Base-by-base conservation (phyloP, 1,140 invertebrate genomes). In the Calosoma granatense region DNA sequence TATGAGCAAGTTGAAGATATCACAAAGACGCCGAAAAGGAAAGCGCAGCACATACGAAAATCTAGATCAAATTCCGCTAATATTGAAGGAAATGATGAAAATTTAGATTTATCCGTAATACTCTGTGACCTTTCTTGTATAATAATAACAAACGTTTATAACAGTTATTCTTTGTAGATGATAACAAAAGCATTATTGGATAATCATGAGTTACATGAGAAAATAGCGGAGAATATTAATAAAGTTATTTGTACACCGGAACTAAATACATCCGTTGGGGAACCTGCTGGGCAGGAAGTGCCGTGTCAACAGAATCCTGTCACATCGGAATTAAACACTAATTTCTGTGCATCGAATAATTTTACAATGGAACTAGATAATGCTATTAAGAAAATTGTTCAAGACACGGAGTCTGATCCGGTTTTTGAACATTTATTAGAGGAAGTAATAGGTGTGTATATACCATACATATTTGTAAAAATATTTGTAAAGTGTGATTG, bases 161-260 rank as follows among this genome's bases (percentile, higher is more conserved):
- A 51, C 11, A 20, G 11, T 20, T 53, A 11, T 53, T 53, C 11
- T 6, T 53, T 53, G 19, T 22, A 53, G 51, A 15, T 20, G 11
- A 2, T 20, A 20, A 9, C 17, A 53, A 19, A 53, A 53, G 51
- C 51, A 20, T 12, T 53, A 4, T 20, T 53, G 22, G 51, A 53
- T 20, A 51, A 51, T 6, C 51, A 20, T 21, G 51, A 53, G 17
- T 22, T 53, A 22, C 51, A 53, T 12, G 51, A 53, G 22, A 53
- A 53, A 53, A 53, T 53, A 6, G 51, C 51, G 4, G 51, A 11
- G 22, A 53, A 53, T 53, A 53, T 53, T 4, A 53, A 53, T 22
- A 20, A 21, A 21, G 21, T 53, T 11, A 53, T 20, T 6, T 12
- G 3, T 22, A 53, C 51, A 20, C 51, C 51, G 4, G 21, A 53